A percentile compares a stretch with the other conserved stretches of the same genome.
Evolutionary conservation across 2,113 vertebrate genomes (phyloP).

Genomic region (Cnemophilus loriae): DNA sequence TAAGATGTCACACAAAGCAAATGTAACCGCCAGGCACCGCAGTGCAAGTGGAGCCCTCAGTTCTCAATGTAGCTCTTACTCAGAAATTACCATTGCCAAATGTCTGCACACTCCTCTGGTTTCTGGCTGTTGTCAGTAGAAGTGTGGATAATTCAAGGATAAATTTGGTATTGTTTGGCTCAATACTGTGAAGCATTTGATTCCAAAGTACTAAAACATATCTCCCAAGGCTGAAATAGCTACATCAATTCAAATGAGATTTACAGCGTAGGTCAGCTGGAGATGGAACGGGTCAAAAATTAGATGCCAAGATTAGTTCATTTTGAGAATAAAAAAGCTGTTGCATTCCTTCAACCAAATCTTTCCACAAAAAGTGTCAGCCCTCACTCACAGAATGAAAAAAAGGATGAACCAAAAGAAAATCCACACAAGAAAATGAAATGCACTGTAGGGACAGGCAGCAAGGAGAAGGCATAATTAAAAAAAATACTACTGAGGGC

Average conservation of each 20-base stretch:
- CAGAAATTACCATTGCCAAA: neutral
- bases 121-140: neutral
- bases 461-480: neutral
- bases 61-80: neutral
- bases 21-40: rapidly evolving
- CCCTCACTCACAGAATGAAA: neutral
- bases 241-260: neutral
- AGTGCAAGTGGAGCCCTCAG: neutral
- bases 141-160: neutral
- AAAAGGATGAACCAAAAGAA: neutral
- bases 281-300: neutral
- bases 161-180: neutral
- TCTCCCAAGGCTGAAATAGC: neutral
- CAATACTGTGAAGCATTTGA: neutral
- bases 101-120: neutral
- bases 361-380: neutral
- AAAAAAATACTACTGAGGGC: neutral
- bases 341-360: neutral
- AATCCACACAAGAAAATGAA: neutral
- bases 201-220: neutral
- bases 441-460: neutral
- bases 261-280: neutral
- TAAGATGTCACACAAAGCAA: neutral
- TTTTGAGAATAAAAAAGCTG: neutral
- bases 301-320: neutral